Evolutionary conservation across 2,888 invertebrate species (phyloP), one percentile per base, ranked within the genome.

Genomic region (Carcina quercana): DNA sequence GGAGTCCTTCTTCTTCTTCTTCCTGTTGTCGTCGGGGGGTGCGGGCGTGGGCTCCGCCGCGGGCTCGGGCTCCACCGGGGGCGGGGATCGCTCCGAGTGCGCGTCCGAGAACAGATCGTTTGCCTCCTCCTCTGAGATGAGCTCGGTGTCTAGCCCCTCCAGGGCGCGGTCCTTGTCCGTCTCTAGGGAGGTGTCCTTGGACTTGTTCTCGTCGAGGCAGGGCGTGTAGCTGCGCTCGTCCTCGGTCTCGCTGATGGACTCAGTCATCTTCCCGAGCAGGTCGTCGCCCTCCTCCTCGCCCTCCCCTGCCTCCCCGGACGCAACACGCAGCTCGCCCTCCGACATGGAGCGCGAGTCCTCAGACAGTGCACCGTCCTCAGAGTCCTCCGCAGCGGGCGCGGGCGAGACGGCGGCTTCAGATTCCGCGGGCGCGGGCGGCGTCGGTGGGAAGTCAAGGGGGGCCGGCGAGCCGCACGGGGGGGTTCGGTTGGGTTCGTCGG

Each of bases 111-210:
- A 89, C 64, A 89, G 85, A 42, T 87, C 87, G 40, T 88, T 85
- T 25, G 87, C 88, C 53, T 90, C 90, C 40, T 91, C 91, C 54
- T 90, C 90, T 0, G 92, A 92, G 46, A 92, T 91, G 63, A 91
- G 78, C 69, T 92, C 92, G 0, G 91, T 91, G 49, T 89, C 91
- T 42, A 91, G 85, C 2, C 88, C 90, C 46, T 80, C 86, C 33
- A 87, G 63, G 1, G 79, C 86, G 24, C 62, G 69, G n/a, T 68
- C 75, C 35, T 67, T 70, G 17, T 70, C 73, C 1, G 58, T 53
- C 33, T 74, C 80, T 19, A 70, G 45, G 2, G 78, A 72, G 1
- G 64, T 67, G 35, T 74, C 76, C 38, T 72, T 64, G 14, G 76
- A 83, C 45, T 86, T 86, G 48, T 85, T 83, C 59, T 91, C 91